These are phyloP conservation scores for Tetragnatha montana DNA, from an alignment of 2,888 invertebrate species.

Conservation along the genomic window DNA sequence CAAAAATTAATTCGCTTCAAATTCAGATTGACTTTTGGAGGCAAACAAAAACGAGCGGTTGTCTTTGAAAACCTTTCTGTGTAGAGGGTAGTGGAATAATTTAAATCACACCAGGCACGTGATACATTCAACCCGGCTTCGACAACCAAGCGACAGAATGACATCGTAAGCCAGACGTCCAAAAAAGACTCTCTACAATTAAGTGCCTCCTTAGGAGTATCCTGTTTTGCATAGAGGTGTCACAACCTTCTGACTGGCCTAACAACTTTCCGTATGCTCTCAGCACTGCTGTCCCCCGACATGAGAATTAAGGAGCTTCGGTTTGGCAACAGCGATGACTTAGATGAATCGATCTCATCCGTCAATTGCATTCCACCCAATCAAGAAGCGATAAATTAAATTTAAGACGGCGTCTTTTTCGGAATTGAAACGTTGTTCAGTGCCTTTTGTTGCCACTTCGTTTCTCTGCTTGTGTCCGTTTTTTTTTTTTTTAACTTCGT, in stretches of 20 bases:
- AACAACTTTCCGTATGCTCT: constrained; percentile 37
- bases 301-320: constrained; percentile 14
- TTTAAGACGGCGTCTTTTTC: constrained; percentile 26
- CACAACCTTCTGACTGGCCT: constrained; percentile 40
- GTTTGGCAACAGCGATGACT: constrained; percentile 49
- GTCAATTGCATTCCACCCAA: constrained; percentile 61
- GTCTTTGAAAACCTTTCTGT: neutral
- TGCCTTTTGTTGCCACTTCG: constrained; percentile 1
- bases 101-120: neutral
- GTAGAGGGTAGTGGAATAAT: neutral
- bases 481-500: constrained; percentile 7
- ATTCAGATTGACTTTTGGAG: neutral
- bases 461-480: neutral
- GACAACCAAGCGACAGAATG: constrained; percentile 13
- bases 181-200: constrained; percentile 15
- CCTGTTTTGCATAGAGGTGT: constrained; percentile 49
- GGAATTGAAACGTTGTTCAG: constrained; percentile 57
- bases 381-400: constrained; percentile 61
- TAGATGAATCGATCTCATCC: constrained; percentile 62
- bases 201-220: constrained; percentile 1
- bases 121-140: constrained; percentile 18
- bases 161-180: neutral
- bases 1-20: neutral
- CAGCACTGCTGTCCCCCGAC: neutral
- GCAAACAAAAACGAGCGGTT: neutral